phyloP scores from a whole-genome alignment of 2,113 vertebrate genomes.

The Istiophorus platypterus region DNA sequence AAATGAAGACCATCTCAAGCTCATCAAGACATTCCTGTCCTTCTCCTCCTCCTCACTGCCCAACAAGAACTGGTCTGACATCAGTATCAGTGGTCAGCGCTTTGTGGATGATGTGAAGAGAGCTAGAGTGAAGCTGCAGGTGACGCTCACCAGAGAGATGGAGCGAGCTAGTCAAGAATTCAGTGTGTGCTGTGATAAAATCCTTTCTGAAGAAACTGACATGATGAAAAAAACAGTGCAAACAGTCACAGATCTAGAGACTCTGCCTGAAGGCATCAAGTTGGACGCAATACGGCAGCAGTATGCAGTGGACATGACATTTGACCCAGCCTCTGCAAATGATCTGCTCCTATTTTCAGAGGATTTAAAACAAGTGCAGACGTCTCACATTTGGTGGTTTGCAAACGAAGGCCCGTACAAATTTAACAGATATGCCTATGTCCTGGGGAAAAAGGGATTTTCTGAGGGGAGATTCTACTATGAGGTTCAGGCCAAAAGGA shows the following conservation, averaged over 20 bases:
- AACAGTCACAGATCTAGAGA: not conserved
- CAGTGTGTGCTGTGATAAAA: not conserved
- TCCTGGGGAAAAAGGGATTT: slow-evolving; percentile 20
- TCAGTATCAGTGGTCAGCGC: slow-evolving; percentile 1
- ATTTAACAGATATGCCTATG: not conserved
- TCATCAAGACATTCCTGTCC: slow-evolving; percentile 3
- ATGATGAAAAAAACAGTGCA: not conserved
- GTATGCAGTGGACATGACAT: slow-evolving; percentile 32
- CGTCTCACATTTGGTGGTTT: not conserved
- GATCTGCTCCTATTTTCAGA: slow-evolving; percentile 15
- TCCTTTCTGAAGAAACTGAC: not conserved
- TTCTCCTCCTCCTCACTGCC: not conserved
- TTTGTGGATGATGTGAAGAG: not conserved
- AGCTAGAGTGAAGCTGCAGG: not conserved
- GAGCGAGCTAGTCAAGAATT: not conserved
- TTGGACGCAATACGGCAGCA: not conserved
- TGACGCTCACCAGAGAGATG: not conserved
- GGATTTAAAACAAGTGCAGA: slow-evolving; percentile 14
- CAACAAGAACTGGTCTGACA: slow-evolving; percentile 26
- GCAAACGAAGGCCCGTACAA: not conserved
- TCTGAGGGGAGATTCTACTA: slow-evolving; percentile 44
- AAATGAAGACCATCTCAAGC: slow-evolving; percentile 16
- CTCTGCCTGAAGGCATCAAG: slow-evolving; percentile 9
- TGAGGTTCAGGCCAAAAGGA: slow-evolving; percentile 12
- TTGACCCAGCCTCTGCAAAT: slow-evolving; percentile 28